Evolutionary conservation across 2,888 invertebrate species (phyloP), one percentile per base, ranked within the genome.

Genomic region (Sarcophaga carnaria): DNA sequence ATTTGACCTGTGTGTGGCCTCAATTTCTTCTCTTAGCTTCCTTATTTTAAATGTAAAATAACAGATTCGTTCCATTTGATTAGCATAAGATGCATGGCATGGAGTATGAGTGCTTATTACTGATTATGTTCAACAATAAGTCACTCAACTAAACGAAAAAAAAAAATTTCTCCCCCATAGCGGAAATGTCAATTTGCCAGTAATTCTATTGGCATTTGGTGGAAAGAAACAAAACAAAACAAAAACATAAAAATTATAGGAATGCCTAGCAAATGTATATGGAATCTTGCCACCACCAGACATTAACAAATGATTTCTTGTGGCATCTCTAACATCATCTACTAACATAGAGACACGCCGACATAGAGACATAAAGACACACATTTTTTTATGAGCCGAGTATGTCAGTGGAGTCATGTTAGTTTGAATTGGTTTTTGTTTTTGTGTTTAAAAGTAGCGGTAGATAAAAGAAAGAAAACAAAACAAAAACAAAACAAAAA

Each of bases 301-400:
- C 80, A 84, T 80, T 84, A 76, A 84, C 75, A 79, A 75, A 83
- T 79, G 74, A 59, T 37, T 37, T n/a, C 67, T 12, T 10, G 17
- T 11, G n/a, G 10, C 67, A 10, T 37, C 37, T 37, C 37, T 37
- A 10, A 37, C n/a, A 1, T 69, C 77, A 72, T 49, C 47, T 3
- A 17, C 77, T 83, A 27, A 83, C 82, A 64, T 27, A 71, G 47
- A 60, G 59, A 64, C 81, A 70, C 20, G 71, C 60, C 59, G 59
- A 59, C 81, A 63, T 37, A 82, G 64, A 82, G 71, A 71, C 82
- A 82, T 76, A 77, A 64, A 77, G 66, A 49, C 82, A 82, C 60
- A 81, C 54, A 60, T 17, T 66, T 37, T 37, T 22, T 22, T 37
- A 37, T 37, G 37, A 37, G 37, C 22, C 25, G 8, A 49, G 17